These are phyloP conservation scores for Enteromius afrohamiltoni DNA, from an alignment of 2,797 vertebrate genomes.

Conservation along the genomic window DNA sequence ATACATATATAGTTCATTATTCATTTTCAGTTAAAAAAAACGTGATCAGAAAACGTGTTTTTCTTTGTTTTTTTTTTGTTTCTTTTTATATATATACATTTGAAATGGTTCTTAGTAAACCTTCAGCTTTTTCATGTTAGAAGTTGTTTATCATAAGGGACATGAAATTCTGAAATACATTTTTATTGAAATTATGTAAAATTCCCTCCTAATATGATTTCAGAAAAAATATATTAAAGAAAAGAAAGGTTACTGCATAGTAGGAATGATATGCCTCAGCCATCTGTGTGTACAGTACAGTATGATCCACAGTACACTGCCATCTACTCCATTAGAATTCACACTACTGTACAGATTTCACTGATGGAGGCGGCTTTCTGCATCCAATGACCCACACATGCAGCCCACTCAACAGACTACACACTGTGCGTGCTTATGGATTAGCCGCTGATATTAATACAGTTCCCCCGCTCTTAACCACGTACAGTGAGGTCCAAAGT, in stretches of 20 bases:
- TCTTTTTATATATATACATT: not conserved
- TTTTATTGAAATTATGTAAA: not conserved
- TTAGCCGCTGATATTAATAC: conserved; percentile 27
- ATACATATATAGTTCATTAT: too few species aligned
- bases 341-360: conserved; percentile 17
- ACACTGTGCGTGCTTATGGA: conserved; percentile 11
- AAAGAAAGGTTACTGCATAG: conserved; percentile 7
- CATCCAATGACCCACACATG: conserved; percentile 26
- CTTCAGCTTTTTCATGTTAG: not conserved
- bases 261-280: conserved; percentile 25
- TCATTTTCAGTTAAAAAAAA: not conserved
- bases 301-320: conserved; percentile 31
- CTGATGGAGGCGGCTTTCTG: not conserved
- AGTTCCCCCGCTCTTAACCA: conserved; percentile 17
- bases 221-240: not conserved
- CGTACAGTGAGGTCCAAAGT: not conserved
- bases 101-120: not conserved
- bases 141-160: not conserved
- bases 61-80: not conserved
- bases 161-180: not conserved
- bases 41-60: not conserved
- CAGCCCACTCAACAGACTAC: conserved; percentile 38
- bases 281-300: conserved; percentile 35
- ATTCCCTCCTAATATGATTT: not conserved
- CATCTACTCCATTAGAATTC: conserved; percentile 22